Evolutionary conservation across 2,797 vertebrate species (phyloP), one percentile per base, ranked within the genome.

Genomic region (Melopsittacus undulatus): DNA sequence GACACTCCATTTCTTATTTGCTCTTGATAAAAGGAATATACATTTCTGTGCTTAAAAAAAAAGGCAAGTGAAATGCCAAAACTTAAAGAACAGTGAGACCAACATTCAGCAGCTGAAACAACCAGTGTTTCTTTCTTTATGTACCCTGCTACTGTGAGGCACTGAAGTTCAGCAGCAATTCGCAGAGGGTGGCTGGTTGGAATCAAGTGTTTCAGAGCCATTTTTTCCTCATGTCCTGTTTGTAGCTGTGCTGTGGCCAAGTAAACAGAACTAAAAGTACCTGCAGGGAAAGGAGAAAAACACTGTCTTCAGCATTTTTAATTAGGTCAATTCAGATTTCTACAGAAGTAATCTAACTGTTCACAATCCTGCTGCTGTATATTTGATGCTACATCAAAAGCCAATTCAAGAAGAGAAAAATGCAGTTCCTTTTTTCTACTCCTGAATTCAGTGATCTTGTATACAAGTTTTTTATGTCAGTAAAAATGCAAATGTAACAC

Each of bases 181-280:
- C 99, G 98, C 72, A 98, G 85, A 69, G 99, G 99, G 80, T 99
- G 99, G 96, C 99, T 99, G 83, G 99, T 99, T 56, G 99, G 99
- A 95, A 99, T 99, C 95, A 99, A 98, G 94, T 99, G 99, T 95
- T 99, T 99, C 86, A 99, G 95, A 79, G 99, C 99, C 97, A 99
- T 98, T 98, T 98, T 98, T 91, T 98, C 98, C 96, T 97, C 99
- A 13, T 56, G 96, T 79, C 99, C 99, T 64, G 98, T 97, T 49
- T 89, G 98, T 97, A 98, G 96, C 89, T 98, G 98, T 73, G 98
- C 98, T 95, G 99, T 98, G 48, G 99, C 99, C 97, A 99, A 97
- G 97, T 99, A 99, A 92, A 99, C 99, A 3, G 99, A 99, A 98
- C 99, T 99, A 97, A 99, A 99, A 6, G 99, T 99, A 89, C 99